These are phyloP conservation scores for Listronotus oregonensis DNA, from an alignment of 1,140 invertebrate genomes.

Conservation along the genomic window DNA sequence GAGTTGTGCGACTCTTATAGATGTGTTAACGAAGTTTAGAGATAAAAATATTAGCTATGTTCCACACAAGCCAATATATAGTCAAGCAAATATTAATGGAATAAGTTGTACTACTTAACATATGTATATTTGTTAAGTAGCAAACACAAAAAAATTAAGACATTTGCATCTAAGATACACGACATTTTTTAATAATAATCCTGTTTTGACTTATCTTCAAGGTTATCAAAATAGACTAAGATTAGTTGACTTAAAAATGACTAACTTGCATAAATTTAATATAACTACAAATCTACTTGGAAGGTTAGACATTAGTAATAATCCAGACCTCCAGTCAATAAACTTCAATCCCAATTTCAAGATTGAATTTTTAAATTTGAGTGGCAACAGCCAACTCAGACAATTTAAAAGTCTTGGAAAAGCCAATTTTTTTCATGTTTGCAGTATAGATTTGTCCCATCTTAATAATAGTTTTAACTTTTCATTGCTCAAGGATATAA, in stretches of 20 bases:
- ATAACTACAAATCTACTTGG: neutral
- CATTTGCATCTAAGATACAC: conserved; percentile 8
- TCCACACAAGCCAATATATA: conserved; percentile 4
- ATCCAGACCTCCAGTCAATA: conserved; percentile 5
- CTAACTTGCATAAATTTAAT: conserved; percentile 6
- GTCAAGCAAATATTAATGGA: conserved; percentile 18
- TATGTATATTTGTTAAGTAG: too few relatives aligned
- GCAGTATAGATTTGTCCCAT: conserved; percentile 11
- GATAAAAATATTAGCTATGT: conserved; percentile 16
- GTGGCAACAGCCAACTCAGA: conserved; percentile 7
- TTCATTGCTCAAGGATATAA: neutral
- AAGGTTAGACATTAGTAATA: conserved; percentile 11
- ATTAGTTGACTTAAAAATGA: conserved; percentile 3
- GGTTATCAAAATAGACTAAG: neutral
- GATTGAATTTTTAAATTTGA: conserved; percentile 6
- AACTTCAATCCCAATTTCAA: neutral
- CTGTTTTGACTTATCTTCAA: conserved; percentile 7
- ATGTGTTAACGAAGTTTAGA: conserved; percentile 8
- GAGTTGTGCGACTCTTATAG: conserved; percentile 14
- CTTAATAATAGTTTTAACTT: conserved; percentile 1
- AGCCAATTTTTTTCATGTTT: conserved; percentile 1
- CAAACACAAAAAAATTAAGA: conserved; percentile 1
- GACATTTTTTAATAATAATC: conserved; percentile 4
- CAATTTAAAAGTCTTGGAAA: neutral
- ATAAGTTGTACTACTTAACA: conserved; percentile 7